Evolutionary conservation across 2,113 vertebrate species (phyloP), one percentile per base, ranked within the genome.

Genomic region (Grus americana): DNA sequence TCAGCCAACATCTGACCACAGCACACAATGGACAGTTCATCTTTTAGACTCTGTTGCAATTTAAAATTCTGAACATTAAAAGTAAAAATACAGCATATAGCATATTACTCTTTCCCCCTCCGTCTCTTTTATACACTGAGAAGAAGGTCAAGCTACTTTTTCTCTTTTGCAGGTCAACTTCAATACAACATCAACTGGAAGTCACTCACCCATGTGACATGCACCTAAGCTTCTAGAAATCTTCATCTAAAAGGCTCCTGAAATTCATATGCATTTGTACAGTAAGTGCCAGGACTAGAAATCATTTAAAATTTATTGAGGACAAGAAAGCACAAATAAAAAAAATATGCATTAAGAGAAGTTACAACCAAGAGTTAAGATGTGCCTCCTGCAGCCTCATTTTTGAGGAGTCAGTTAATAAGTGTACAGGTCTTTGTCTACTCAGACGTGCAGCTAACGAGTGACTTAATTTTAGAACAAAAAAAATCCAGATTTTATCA

Each of bases 221-320:
- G 97, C 97, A 97, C 83, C 93, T 97, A 98, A 98, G 96, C 98
- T 98, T 98, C 98, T 98, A 98, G 98, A 98, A 98, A 75, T 91
- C 79, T 95, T 88, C 59, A 91, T 73, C 96, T 96, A 85, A 95
- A 93, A 92, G 89, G 86, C 76, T 98, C 95, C 94, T 96, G 96
- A 97, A 95, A 96, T 95, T 97, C 86, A 89, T 44, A 42, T 54
- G 32, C 34, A 78, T 70, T 97, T 67, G 79, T 59, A 92, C 55
- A 46, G 30, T 57, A 36, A 32, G 70, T 79, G 88, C 91, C 92
- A 94, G 63, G 82, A 81, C 68, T 92, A 88, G 71, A 79, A 83
- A 79, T 92, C 49, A 84, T 38, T 65, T 95, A 40, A 83, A 76
- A 92, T 94, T 75, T 95, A 96, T 14, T 93, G 59, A 96, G 67